Evolutionary conservation across 2,888 invertebrate genomes (phyloP), one percentile per base, ranked within the genome.

Genomic region (Trissolcus brochymenae): DNA sequence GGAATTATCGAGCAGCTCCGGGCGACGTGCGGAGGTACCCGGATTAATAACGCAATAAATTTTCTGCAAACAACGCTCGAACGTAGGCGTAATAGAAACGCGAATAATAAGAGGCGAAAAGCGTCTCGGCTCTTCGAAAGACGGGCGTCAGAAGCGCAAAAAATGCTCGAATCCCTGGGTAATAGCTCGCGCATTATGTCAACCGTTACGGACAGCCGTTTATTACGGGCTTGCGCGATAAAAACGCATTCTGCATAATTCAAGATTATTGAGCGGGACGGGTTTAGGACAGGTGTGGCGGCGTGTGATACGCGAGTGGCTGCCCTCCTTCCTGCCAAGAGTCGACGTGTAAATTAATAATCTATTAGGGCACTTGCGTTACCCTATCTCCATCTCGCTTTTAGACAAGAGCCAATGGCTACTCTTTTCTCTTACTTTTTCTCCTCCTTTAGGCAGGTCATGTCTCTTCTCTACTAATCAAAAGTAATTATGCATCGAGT

Each of bases 181-280:
- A 87, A 88, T 87, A 84, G 83, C 83, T 83, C 81, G 81, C 83
- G 84, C 83, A 87, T 88, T 88, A 88, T 88, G 88, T 88, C 88
- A 88, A 88, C 87, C 86, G 84, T 85, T 83, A 83, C 79, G 82
- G 87, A 87, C 87, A 88, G 85, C 87, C 87, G 83, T 87, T 87
- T 86, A 88, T 88, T 88, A 88, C 79, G 73, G 79, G 75, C 70
- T 66, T 79, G 75, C 73, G 79, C 81, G 83, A 84, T 82, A 83
- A 84, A 84, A 84, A 82, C 78, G 74, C 84, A 84, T 84, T 88
- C 87, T 88, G 86, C 88, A 88, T 88, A 87, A 88, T 88, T 84
- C 82, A 85, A 86, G 84, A 86, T 86, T 87, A 88, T 87, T 84
- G 81, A 86, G 82, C 79, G 81, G 76, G 84, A 86, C 86, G 81